Evolutionary conservation across 2,888 invertebrate species (phyloP).

Genomic region (Stenolophus ochropezus): DNA sequence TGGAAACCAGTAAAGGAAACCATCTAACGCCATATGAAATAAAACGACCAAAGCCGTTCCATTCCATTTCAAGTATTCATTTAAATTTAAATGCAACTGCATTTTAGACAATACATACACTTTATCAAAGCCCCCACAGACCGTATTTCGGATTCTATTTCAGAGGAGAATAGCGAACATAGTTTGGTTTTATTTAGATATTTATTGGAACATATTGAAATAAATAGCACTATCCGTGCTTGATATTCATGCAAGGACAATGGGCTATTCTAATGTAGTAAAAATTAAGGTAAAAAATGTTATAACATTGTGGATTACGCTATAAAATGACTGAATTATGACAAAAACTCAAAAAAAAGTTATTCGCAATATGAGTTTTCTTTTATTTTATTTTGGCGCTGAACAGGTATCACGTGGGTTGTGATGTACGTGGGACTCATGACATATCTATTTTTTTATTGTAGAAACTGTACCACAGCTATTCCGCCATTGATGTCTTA

Average conservation of each 20-base stretch:
- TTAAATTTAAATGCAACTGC: slow-evolving; percentile 35
- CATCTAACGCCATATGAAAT: neutral
- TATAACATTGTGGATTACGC: no score
- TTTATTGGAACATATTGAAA: slow-evolving; percentile 13
- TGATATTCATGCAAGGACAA: neutral
- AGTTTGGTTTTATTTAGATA: slow-evolving; percentile 24
- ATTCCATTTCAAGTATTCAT: slow-evolving; percentile 23
- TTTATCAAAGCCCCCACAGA: slow-evolving; percentile 27
- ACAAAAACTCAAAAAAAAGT: no score
- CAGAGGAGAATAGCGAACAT: neutral
- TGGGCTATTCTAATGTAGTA: no score
- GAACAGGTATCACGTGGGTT: no score
- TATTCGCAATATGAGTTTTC: no score
- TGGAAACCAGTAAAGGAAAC: slow-evolving; percentile 5
- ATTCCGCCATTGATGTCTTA: no score
- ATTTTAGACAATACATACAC: slow-evolving; percentile 23
- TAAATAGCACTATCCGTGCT: neutral
- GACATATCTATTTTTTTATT: no score
- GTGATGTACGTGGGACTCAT: no score
- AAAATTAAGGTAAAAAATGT: no score
- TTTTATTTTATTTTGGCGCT: no score
- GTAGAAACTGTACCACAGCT: no score
- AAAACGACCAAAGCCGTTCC: neutral
- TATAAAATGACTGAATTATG: no score
- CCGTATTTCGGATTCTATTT: slow-evolving; percentile 5